phyloP scores from a whole-genome alignment of 1,140 invertebrate species.

The Ooceraea biroi region DNA sequence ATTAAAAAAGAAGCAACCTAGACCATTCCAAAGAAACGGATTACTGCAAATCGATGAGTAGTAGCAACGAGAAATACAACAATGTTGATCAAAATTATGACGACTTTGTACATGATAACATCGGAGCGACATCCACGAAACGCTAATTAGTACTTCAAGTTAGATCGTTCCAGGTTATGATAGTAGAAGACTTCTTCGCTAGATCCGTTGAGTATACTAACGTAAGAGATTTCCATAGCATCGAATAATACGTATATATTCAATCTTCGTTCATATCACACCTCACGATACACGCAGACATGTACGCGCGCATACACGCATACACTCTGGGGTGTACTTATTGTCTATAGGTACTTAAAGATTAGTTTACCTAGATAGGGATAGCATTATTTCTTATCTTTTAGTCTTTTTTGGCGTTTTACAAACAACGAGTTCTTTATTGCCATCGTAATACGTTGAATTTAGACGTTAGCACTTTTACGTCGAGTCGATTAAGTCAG shows the following conservation, averaged over 20 bases:
- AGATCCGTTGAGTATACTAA: slow-evolving; percentile 76
- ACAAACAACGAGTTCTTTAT: slow-evolving; percentile 58
- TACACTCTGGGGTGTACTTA: slow-evolving; percentile 42
- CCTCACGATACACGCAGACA: slow-evolving; percentile 34
- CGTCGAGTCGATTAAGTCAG: slow-evolving; percentile 67
- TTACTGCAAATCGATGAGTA: neutral
- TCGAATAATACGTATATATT: slow-evolving; percentile 47
- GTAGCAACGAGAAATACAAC: neutral
- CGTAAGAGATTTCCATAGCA: slow-evolving; percentile 70
- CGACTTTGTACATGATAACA: slow-evolving; percentile 22
- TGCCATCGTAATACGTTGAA: slow-evolving; percentile 77
- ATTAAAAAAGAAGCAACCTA: neutral
- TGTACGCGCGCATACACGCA: slow-evolving; percentile 44
- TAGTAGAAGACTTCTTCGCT: slow-evolving; percentile 73
- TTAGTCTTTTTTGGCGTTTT: slow-evolving; percentile 57
- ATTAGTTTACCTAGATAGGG: slow-evolving; percentile 73
- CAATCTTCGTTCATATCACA: slow-evolving; percentile 43
- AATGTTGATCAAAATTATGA: slow-evolving; percentile 45
- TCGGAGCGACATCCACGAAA: slow-evolving; percentile 48
- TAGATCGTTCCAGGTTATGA: slow-evolving; percentile 70
- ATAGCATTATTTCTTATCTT: slow-evolving; percentile 69
- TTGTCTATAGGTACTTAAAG: slow-evolving; percentile 61
- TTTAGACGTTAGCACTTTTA: slow-evolving; percentile 69
- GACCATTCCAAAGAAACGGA: neutral
- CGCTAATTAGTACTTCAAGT: slow-evolving; percentile 69